These are phyloP conservation scores for Falco novaeseelandiae DNA, from an alignment of 2,797 vertebrate genomes.

Conservation along the genomic window DNA sequence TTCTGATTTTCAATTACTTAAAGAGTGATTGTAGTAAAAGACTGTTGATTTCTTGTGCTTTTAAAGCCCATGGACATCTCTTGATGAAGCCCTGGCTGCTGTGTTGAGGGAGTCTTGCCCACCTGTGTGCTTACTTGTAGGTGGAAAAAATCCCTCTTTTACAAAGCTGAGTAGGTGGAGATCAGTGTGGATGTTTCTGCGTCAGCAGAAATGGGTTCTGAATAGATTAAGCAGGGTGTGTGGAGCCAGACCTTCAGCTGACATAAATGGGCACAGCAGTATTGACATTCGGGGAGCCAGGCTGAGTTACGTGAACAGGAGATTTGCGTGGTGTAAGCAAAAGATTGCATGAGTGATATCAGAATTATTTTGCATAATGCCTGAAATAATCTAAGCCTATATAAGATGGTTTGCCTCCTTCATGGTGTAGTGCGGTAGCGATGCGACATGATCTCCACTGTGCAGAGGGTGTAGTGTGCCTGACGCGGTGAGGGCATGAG, in stretches of 20 bases:
- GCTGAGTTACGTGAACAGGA: neutral
- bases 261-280: too few relatives aligned
- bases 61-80: neutral
- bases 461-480: neutral
- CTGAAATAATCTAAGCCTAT: fast-evolving
- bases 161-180: neutral
- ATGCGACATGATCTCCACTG: fast-evolving
- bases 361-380: neutral
- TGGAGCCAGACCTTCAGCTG: neutral
- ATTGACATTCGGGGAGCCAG: neutral
- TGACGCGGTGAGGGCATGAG: fast-evolving
- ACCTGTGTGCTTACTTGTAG: neutral
- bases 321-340: neutral
- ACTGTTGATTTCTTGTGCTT: neutral
- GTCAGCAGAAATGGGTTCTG: neutral
- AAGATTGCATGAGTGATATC: fast-evolving
- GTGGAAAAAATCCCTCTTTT: neutral
- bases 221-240: too few relatives aligned
- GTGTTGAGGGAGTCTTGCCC: neutral
- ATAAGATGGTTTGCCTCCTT: fast-evolving
- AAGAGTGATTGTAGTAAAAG: neutral
- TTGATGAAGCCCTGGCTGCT: neutral
- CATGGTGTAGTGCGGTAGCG: fast-evolving
- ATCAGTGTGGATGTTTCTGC: neutral
- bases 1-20: slow-evolving; percentile 32